Base-by-base conservation (phyloP, 2,113 vertebrate species). In the Cyprichromis sp. region DNA sequence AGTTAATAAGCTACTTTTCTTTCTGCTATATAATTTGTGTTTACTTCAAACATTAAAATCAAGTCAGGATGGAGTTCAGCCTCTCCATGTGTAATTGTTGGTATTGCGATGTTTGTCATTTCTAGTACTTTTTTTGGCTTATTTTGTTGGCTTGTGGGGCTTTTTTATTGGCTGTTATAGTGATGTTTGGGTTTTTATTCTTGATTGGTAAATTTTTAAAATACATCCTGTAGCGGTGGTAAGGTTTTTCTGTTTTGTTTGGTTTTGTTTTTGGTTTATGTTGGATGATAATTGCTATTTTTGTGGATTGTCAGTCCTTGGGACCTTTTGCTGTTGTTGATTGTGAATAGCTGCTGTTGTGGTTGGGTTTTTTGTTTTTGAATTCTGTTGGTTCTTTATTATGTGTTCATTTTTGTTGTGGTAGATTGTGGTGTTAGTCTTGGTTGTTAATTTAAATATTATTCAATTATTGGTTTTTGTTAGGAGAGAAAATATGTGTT, bases 281-380 rank as follows among this genome's bases (percentile, higher is more conserved):
- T 24, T 71, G 38, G 66, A 9, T 42, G 38, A 16, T 24, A 24
- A 71, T 71, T 71, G 66, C 21, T 40, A n/a, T 26, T 71, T 71
- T 71, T 71, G 38, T 71, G n/a, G 66, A 5, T 8, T 36, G 31
- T 36, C 0, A 36, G n/a, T 4, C 38, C 7, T 71, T 71, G 36
- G n/a, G 36, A 42, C 36, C 7, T 42, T 71, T 42, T 71, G 66
- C 4, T 71, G 38, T 71, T 42, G 36, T 1, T 40, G 7, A 9
- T 3, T 42, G 63, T 40, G n/a, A 40, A 71, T 40, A 24, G 36
- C 13, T 42, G 36, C n/a, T 24, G 36, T 24, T 42, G 38, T 9
- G 63, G 7, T 42, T 71, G n/a, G 0, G n/a, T 71, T 71, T 21
- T 71, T 71, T 0, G 0, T 38, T 66, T 66, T 66, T 66, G 31